Evolutionary conservation across 1,140 invertebrate genomes (phyloP), one percentile per base, ranked within the genome.

Genomic region (Ceratoteleas bidentatus): DNA sequence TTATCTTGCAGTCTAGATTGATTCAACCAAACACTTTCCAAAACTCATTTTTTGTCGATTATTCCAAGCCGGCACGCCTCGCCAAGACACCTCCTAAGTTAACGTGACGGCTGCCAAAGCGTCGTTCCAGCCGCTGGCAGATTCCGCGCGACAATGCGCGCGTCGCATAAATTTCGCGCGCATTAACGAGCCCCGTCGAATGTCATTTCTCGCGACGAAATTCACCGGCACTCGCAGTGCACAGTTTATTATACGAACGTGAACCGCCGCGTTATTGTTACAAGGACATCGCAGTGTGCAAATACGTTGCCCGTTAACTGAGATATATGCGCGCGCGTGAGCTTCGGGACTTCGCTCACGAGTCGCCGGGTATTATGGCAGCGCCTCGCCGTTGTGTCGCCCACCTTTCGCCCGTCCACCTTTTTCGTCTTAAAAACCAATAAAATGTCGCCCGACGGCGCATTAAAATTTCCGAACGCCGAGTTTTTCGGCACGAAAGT

Each of bases 221-320:
- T 54, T 66, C 16, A 11, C 64, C 14, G 15, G 11, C 54, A 57
- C 38, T 16, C 50, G n/a, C 9, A 50, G 40, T 47, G 53, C 32
- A 50, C 69, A 47, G 56, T 70, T 60, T 60, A 70, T 52, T 40
- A 50, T 60, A 60, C 56, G 14, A 40, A 64, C 52, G 58, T 33
- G 54, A 76, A 76, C 47, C 47, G 33, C 36, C 53, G 13, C 34
- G 61, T 75, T 75, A 75, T 66, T 75, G 72, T 75, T 65, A 58
- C 61, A 56, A 75, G 52, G 45, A 66, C 72, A 58, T 75, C 60
- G 43, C 72, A 65, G 43, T 43, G 53, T 52, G 34, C 62, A 61
- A 66, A 68, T 75, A 75, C 62, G 60, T 58, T 75, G 24, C 54
- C 56, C 15, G 56, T 75, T 61, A 54, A 60, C 54, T 45, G 16